phyloP scores from a whole-genome alignment of 2,113 vertebrate genomes.

The Bubalus kerabau region DNA sequence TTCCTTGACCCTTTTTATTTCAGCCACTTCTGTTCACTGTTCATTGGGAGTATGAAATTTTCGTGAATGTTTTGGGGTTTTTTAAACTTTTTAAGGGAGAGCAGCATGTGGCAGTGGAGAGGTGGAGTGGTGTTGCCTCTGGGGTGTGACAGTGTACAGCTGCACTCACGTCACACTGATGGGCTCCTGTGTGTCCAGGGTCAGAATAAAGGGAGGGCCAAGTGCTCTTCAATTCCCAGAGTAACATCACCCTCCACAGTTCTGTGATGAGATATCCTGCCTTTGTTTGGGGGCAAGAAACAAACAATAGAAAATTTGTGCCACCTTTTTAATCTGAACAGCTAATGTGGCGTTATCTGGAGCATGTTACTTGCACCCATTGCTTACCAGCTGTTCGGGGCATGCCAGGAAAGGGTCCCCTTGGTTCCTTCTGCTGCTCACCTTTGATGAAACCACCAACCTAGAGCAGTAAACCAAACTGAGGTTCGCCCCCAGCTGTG shows the following conservation, averaged over 20 bases:
- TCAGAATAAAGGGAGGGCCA: neutral
- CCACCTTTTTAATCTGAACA: neutral
- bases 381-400: neutral
- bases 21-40: neutral
- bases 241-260: neutral
- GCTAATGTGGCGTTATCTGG: neutral
- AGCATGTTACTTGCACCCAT: neutral
- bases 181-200: accelerated
- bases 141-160: neutral
- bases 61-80: neutral
- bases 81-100: neutral
- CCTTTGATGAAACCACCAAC: neutral
- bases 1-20: neutral
- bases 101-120: neutral
- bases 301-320: neutral
- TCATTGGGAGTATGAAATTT: neutral
- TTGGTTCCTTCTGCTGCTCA: neutral
- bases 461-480: neutral
- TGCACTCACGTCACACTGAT: accelerated
- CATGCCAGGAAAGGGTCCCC: neutral
- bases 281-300: neutral
- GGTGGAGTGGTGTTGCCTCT: neutral
- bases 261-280: neutral
- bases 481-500: neutral
- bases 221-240: neutral